A percentile compares a stretch with the other conserved stretches of the same genome.
phyloP scores from a whole-genome alignment of 1,140 invertebrate genomes.

The Sitobion miscanthi region DNA sequence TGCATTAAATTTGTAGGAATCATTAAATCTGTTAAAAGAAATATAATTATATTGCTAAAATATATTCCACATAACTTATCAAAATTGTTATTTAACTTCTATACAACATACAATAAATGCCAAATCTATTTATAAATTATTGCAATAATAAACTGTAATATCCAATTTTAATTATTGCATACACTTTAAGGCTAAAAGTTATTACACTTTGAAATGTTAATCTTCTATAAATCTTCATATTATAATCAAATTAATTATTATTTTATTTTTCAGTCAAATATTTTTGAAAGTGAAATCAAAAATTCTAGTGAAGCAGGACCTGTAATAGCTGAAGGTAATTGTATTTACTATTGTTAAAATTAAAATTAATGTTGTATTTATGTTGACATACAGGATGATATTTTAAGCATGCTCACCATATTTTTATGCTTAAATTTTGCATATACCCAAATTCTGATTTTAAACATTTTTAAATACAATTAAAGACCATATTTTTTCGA shows the following conservation, averaged over 20 bases:
- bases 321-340: conserved; percentile 47
- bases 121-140: not conserved
- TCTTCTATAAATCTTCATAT: not conserved
- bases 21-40: not conserved
- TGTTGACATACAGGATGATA: not conserved
- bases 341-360: not conserved
- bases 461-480: no score
- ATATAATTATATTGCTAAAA: not conserved
- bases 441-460: no score
- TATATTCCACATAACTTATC: not conserved
- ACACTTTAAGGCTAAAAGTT: no score
- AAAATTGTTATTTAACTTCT: not conserved
- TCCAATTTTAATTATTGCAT: not conserved
- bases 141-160: not conserved
- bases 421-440: no score
- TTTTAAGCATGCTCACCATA: no score
- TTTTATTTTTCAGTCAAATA: conserved; percentile 35
- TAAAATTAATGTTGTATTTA: not conserved
- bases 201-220: not conserved
- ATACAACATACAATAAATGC: not conserved
- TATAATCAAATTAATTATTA: not conserved
- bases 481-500: no score
- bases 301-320: conserved; percentile 54
- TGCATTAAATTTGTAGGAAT: not conserved
- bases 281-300: conserved; percentile 33